phyloP scores from a whole-genome alignment of 2,797 vertebrate genomes.

The Oryzias sinensis region DNA sequence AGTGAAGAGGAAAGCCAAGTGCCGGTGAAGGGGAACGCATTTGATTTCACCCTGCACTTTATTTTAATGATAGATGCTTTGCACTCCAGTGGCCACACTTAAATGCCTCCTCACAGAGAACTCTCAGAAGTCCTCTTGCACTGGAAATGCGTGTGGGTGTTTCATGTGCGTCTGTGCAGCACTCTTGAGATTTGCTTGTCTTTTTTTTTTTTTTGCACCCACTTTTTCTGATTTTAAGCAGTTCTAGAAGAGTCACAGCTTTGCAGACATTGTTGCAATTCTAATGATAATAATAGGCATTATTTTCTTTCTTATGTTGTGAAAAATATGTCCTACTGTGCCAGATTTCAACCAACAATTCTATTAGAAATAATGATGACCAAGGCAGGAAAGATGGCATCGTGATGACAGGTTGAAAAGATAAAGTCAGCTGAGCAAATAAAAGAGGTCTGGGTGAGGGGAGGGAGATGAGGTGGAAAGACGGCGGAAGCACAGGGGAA shows the following conservation, averaged over 20 bases:
- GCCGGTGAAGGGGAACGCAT: constrained; percentile 39
- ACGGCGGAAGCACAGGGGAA: constrained; percentile 20
- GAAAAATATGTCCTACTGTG: too few relatives aligned
- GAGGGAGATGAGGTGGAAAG: constrained; percentile 40
- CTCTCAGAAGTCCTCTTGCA: constrained; percentile 54
- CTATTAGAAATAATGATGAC: too few relatives aligned
- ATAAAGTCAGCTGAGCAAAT: constrained; percentile 43
- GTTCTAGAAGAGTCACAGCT: too few relatives aligned
- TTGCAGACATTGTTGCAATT: too few relatives aligned
- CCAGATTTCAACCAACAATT: too few relatives aligned
- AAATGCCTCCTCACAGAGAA: constrained; percentile 54
- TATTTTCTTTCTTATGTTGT: too few relatives aligned
- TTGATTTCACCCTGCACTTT: constrained; percentile 58
- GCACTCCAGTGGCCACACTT: constrained; percentile 55
- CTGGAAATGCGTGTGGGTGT: constrained; percentile 25
- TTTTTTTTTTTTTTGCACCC: constrained; percentile 16
- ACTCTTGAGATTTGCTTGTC: constrained; percentile 37
- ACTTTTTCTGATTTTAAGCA: not conserved
- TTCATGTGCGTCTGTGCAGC: constrained; percentile 26
- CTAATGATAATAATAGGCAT: too few relatives aligned
- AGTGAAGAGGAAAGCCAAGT: constrained; percentile 30
- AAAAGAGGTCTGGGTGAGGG: constrained; percentile 45
- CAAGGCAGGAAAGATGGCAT: constrained; percentile 1
- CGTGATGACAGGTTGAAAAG: constrained; percentile 43
- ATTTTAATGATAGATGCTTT: constrained; percentile 74